Percentiles rank a stretch among this genome's conserved stretches.
These are phyloP conservation scores for Grapholita molesta DNA, from an alignment of 1,140 invertebrate genomes.

Conservation along the genomic window DNA sequence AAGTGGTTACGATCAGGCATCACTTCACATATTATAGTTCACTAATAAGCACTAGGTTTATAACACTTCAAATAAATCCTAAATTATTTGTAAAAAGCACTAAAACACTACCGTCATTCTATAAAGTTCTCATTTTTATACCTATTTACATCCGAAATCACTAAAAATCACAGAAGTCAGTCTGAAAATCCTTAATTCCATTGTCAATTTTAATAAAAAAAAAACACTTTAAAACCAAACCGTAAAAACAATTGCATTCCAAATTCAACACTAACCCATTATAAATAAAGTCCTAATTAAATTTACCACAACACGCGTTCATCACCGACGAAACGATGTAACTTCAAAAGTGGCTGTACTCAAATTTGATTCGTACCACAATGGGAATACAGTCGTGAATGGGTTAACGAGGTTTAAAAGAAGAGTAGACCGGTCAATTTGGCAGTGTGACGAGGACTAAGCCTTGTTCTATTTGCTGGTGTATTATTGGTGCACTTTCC, in stretches of 20 bases:
- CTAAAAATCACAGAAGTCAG: neutral
- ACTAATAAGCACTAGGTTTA: neutral
- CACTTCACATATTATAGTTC: conserved; percentile 28
- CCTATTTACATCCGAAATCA: too few relatives aligned
- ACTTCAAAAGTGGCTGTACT: neutral
- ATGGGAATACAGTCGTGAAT: neutral
- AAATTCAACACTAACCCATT: neutral
- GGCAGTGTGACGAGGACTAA: neutral
- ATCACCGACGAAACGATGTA: neutral
- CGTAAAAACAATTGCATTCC: neutral
- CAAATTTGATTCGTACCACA: neutral
- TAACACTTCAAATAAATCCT: neutral
- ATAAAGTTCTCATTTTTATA: neutral
- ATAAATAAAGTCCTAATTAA: neutral
- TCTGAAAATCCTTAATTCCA: neutral
- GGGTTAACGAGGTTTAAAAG: neutral
- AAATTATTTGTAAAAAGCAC: neutral
- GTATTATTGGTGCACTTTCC: neutral
- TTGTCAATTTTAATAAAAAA: neutral
- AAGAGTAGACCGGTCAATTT: neutral
- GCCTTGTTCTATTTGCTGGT: neutral
- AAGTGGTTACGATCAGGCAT: conserved; percentile 58
- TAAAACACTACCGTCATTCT: neutral
- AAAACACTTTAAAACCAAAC: neutral
- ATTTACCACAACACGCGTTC: neutral